Evolutionary conservation across 2,797 vertebrate species (phyloP), one percentile per base, ranked within the genome.

Genomic region (Neosilurus mollespiculum): DNA sequence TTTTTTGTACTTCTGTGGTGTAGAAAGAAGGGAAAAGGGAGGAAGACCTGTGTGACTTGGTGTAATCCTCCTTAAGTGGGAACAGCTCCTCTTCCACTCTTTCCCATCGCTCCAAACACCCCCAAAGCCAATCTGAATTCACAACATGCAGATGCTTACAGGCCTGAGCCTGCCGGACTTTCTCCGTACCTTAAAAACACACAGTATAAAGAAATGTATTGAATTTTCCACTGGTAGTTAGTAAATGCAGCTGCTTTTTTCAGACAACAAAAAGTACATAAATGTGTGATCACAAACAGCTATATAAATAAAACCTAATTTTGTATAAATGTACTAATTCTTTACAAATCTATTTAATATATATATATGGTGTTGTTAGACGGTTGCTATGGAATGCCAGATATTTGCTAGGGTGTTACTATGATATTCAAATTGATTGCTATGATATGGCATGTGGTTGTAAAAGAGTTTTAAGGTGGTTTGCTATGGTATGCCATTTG

Each of bases 121-220:
- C 96, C 98, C 98, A 99, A 82, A 99, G 94, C 98, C 98, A 99
- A 66, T 98, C 98, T 0, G 98, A 98, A 88, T 94, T 99, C 84
- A 99, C 98, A 78, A 99, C 95, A 0, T 98, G 91, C 54, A 99
- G 95, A 84, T 95, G 94, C 85, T 94, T 96, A 87, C 94, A 97
- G 82, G 94, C 95, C 87, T 96, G 96, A 0, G 96, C 98, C 90
- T 98, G 97, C 5, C 96, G 95, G 4, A 99, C 98, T 91, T 99
- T 99, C 91, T 99, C 98, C 0, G 98, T 99, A 85, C 98, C 98
- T 99, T 85, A 65, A 59, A 24, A 61, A 86, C 59, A 54, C 0
- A 70, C n/a, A 56, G 6, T 43, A 43, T 43, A 43, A 43, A 43
- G 37, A 43, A 43, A 43, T 43, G 2, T 43, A 43, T 2, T 43